Base-by-base conservation (phyloP, 2,888 invertebrate genomes). In the Plutella xylostella region DNA sequence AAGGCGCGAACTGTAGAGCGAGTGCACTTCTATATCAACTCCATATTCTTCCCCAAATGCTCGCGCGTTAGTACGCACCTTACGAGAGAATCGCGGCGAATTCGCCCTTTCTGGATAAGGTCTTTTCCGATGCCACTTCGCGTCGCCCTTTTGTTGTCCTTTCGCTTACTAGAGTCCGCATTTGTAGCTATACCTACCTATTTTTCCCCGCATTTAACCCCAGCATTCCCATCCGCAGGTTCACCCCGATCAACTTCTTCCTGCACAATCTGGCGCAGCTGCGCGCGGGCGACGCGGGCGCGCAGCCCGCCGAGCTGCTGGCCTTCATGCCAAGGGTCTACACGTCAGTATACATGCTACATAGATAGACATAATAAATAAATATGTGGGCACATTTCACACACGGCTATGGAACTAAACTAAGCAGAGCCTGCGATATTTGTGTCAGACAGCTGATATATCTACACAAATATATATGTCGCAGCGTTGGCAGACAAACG, bases 201-300 rank as follows among this genome's bases (percentile, higher is more conserved):
- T n/a, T n/a, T n/a, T n/a, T n/a, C n/a, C n/a, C n/a, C n/a, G n/a
- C n/a, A n/a, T n/a, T n/a, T n/a, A n/a, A n/a, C n/a, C n/a, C n/a
- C n/a, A n/a, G n/a, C n/a, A 12, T 28, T 39, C 39, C 33, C 46
- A 11, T 48, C 47, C 17, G 4, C 58, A 85, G 85, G 49, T 98
- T 97, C 64, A 97, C 98, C 0, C 97, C 97, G 50, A 93, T 98
- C 60, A 99, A 99, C 85, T 99, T 99, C 84, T 98, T 99, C 84
- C 85, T 98, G 42, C 99, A 99, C 83, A 97, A 97, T 72, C 77
- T 98, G 65, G 97, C 97, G 2, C 98, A 98, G 70, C 79, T 97
- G 60, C 86, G 96, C 54, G 97, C 97, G 59, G 92, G 92, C n/a
- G 96, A 96, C 53, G 94, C 94, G 60, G 88, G 87, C 51, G 91